Evolutionary conservation across 2,888 invertebrate species (phyloP), one percentile per base, ranked within the genome.

Genomic region (Chaitophorus viminalis): DNA sequence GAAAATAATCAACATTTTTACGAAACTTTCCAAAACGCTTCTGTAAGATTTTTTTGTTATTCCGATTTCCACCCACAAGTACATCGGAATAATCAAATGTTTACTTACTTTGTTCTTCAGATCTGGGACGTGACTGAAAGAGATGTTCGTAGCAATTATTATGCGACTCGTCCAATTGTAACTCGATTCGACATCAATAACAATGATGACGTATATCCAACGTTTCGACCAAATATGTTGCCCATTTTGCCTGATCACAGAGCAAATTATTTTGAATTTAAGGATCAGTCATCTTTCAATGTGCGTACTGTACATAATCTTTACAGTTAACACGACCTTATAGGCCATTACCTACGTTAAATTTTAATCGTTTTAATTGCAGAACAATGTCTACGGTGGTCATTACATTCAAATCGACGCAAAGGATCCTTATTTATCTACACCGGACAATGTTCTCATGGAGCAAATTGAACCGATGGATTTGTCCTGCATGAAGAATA

Each of bases 401-500:
- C 29, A 33, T 68, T 33, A n/a, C n/a, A n/a, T 52, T 33, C 25
- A 31, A 18, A 18, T 84, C 5, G 46, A 4, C 25, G 29, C 76
- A 29, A 17, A 5, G 21, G 74, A 60, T 36, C 18, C 33, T 3
- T 65, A 1, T 33, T 25, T n/a, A 33, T 17, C 68, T 21, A 29
- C 21, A 9, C 9, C 84, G 9, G 52, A 46, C 25, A 31, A 31
- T 9, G 4, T 25, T 36, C 46, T 46, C 46, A 17, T 21, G 6
- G 84, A 84, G 68, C 84, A 84, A 84, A 77, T 21, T 18, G 84
- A 84, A 74, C 87, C 87, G 1, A 72, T 79, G 11, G 87, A 87
- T 18, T 74, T 87, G 3, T 87, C 87, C 74, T 87, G 72, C n/a
- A 31, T 17, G 14, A 81, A 81, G 74, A 75, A 65, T 11, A n/a